Evolutionary conservation across 2,797 vertebrate genomes (phyloP), one percentile per base, ranked within the genome.

Genomic region (Eospalax fontanierii): DNA sequence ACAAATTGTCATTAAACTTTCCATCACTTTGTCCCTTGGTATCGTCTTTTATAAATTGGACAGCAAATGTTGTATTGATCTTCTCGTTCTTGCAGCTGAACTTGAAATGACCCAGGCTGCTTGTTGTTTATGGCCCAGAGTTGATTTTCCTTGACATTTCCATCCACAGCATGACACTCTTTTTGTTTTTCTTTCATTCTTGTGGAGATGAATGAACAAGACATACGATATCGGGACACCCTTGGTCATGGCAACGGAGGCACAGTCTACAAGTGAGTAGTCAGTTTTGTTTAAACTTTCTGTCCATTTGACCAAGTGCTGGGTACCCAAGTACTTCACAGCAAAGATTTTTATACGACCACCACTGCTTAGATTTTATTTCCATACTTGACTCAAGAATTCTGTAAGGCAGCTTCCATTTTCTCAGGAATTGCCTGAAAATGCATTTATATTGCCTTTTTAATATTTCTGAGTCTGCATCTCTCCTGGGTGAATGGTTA

Each of bases 241-340:
- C 99, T 99, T 75, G 99, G 99, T 95, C 99, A 99, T 94, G 99
- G 99, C 98, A 99, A 99, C 86, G 99, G 99, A 96, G 99, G 99
- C 97, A 99, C 99, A 0, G 99, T 99, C 98, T 99, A 99, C 98
- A 99, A 99, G 99, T 99, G 98, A 99, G 99, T 99, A 98, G 95
- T 93, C 85, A 43, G 87, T 98, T 96, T 93, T 95, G 28, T 93
- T 95, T 96, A 18, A 93, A 97, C 93, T 97, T 94, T 80, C 80
- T 66, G 16, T 96, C 84, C 16, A 2, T 94, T 97, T 71, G 87
- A 46, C 85, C 89, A 89, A 8, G 16, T 57, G 10, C 35, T 74
- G 54, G 63, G 79, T 74, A 57, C 57, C 75, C 74, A 50, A 4
- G 30, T 61, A 90, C 76, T 96, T 76, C 4, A 6, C 57, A 70